Evolutionary conservation across 2,888 invertebrate species (phyloP), one percentile per base, ranked within the genome.

Genomic region (Microchrysa polita): DNA sequence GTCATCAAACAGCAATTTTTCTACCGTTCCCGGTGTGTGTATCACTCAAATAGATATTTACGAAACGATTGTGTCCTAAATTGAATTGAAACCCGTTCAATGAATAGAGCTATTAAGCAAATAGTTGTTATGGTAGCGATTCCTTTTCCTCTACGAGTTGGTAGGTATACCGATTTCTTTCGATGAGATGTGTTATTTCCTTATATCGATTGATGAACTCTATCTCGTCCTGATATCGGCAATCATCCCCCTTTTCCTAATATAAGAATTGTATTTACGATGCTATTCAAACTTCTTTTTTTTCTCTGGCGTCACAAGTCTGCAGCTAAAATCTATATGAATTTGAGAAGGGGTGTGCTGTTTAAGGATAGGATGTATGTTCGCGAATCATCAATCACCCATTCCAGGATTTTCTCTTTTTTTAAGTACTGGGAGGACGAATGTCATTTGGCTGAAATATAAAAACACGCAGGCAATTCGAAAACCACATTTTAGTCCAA

Each of bases 41-140:
- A 60, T 14, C 20, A 27, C 23, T 23, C 60, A 16, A 63, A 63
- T 60, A 65, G 57, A 67, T 73, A 63, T 73, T 75, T 73, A 61
- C 69, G 52, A 40, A 44, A 52, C 75, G 73, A 75, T 75, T 74
- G 67, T 75, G 60, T 72, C 75, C 59, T 27, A 78, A 78, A 78
- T 78, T 78, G 77, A 77, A 78, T 77, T 77, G 78, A 78, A 78
- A 75, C 78, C 78, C 76, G 77, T 76, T 77, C 78, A 72, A 74
- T 78, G 78, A 78, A 78, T 78, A 77, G 76, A 74, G 72, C 77
- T 75, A 77, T 77, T 57, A 69, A 75, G 76, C 76, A 78, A 77
- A 76, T 78, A 78, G 77, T 78, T 78, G 78, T 78, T 78, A 78
- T 78, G 78, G 78, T 77, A 78, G 77, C 77, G 34, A 60, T 23